These are phyloP conservation scores for Paralichthys olivaceus DNA, from an alignment of 2,113 vertebrate species.

Conservation along the genomic window DNA sequence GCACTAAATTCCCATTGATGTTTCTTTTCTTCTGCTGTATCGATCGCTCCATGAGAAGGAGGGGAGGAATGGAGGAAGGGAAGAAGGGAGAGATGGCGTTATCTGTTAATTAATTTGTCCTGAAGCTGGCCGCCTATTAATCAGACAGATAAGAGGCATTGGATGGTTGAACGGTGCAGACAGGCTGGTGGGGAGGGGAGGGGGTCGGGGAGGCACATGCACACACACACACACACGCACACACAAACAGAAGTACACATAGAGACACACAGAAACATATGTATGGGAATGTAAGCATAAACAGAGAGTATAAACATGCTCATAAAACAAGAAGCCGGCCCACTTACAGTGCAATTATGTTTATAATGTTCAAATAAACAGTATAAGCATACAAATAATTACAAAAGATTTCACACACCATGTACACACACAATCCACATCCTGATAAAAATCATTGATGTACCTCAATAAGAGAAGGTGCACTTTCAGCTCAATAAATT, in stretches of 20 bases:
- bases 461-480: slow-evolving; percentile 95
- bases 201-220: slow-evolving; percentile 6
- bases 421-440: slow-evolving; percentile 70
- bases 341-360: neutral
- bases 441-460: slow-evolving; percentile 98
- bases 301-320: slow-evolving; percentile 34
- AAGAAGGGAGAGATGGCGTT: slow-evolving; percentile 89
- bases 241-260: slow-evolving; percentile 41
- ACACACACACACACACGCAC: slow-evolving; percentile 79
- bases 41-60: slow-evolving; percentile 99
- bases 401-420: slow-evolving; percentile 49
- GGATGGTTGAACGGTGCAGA: slow-evolving; percentile 97
- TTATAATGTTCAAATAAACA: slow-evolving; percentile 15
- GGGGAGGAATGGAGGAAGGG: slow-evolving; percentile 88
- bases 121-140: slow-evolving; percentile 99
- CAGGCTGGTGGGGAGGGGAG: slow-evolving; percentile 83
- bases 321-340: slow-evolving; percentile 13
- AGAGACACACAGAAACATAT: slow-evolving; percentile 73
- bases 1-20: slow-evolving; percentile 99
- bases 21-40: slow-evolving; percentile 99
- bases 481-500: slow-evolving; percentile 99
- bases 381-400: slow-evolving; percentile 77
- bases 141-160: slow-evolving; percentile 99
- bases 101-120: slow-evolving; percentile 99
- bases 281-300: slow-evolving; percentile 66